A percentile compares a stretch with the other conserved stretches of the same genome.
Conservation (phyloP, 2,113 vertebrate species). For the Xenopus laevis region DNA sequence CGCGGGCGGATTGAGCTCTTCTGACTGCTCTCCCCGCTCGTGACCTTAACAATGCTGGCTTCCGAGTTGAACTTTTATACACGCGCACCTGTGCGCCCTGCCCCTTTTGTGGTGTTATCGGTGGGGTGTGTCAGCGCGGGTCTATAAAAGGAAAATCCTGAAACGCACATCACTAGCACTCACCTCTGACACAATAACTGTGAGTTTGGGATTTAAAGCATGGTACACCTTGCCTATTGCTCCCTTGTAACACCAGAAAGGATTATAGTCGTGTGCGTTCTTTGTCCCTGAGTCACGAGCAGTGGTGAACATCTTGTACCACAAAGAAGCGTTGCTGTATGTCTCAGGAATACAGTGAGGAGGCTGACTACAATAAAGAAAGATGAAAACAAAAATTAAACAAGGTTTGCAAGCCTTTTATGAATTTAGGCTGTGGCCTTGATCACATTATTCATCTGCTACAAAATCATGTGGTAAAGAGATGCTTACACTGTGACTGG, state of each 20-base stretch:
- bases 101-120: no score
- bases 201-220: conserved; percentile 91
- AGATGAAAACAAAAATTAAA: conserved; percentile 1
- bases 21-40: no score
- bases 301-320: conserved; percentile 96
- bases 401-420: neutral
- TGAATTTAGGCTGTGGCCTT: neutral
- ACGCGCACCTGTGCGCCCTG: no score
- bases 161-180: no score
- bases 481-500: conserved; percentile 90
- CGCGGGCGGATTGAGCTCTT: no score
- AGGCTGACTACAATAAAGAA: conserved; percentile 75
- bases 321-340: conserved; percentile 89
- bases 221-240: conserved; percentile 96
- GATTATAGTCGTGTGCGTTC: conserved; percentile 95
- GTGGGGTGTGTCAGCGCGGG: no score
- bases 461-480: neutral
- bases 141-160: no score
- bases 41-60: no score
- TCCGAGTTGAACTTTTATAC: no score
- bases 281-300: conserved; percentile 91
- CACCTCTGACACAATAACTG: conserved; percentile 93
- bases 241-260: conserved; percentile 98
- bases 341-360: conserved; percentile 92
- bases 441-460: neutral